These are phyloP conservation scores for Oegoconia quadripuncta DNA, from an alignment of 2,888 invertebrate species.

Conservation along the genomic window DNA sequence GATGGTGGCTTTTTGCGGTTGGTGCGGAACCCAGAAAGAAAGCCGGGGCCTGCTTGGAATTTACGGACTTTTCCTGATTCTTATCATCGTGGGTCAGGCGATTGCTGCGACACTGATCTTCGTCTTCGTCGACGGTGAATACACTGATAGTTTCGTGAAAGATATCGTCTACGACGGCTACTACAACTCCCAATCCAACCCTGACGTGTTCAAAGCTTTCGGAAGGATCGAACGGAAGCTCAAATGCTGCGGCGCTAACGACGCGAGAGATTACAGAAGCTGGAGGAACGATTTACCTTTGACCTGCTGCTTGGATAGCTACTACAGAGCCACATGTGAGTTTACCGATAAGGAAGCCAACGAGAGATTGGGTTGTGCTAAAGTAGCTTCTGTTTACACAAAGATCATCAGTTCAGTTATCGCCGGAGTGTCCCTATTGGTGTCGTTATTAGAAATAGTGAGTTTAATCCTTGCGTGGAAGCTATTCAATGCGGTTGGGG, in stretches of 20 bases:
- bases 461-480: slow-evolving; percentile 64
- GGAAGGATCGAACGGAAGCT: slow-evolving; percentile 67
- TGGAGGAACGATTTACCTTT: slow-evolving; percentile 68
- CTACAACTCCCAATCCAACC: slow-evolving; percentile 68
- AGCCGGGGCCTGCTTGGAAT: slow-evolving; percentile 64
- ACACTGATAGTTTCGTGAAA: slow-evolving; percentile 67
- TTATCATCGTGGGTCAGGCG: slow-evolving; percentile 57
- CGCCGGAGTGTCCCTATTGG: slow-evolving; percentile 61
- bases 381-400: slow-evolving; percentile 71
- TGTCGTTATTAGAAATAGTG: slow-evolving; percentile 57
- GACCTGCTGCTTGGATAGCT: slow-evolving; percentile 66
- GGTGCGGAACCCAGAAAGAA: slow-evolving; percentile 62
- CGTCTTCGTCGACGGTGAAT: slow-evolving; percentile 69
- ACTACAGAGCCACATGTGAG: slow-evolving; percentile 64
- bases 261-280: slow-evolving; percentile 67
- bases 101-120: slow-evolving; percentile 65
- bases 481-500: slow-evolving; percentile 59
- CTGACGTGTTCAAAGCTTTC: slow-evolving; percentile 61
- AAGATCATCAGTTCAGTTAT: slow-evolving; percentile 71
- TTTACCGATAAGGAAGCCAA: slow-evolving; percentile 74
- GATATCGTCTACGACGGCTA: slow-evolving; percentile 73
- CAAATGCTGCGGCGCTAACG: slow-evolving; percentile 69
- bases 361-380: slow-evolving; percentile 69
- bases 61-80: slow-evolving; percentile 55
- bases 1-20: slow-evolving; percentile 66